A percentile compares a stretch with the other conserved stretches of the same genome.
Conservation (phyloP, 37 sponge, comb jelly and placozoan species). For the Geodia barretti region DNA sequence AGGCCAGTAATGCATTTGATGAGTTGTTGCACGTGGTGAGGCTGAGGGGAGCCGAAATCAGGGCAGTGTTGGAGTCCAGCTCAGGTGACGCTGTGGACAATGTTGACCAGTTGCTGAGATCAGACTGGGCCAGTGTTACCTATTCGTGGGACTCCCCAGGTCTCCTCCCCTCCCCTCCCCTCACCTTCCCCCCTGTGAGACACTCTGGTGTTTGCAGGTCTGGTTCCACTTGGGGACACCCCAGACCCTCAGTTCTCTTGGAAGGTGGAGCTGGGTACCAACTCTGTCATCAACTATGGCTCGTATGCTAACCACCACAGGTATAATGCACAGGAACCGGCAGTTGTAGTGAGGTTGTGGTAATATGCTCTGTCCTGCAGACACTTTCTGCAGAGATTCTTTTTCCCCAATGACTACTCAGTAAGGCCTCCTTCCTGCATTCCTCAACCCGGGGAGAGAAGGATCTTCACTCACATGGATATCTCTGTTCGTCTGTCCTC, state of each 20-base stretch:
- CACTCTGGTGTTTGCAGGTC: conserved; percentile 19
- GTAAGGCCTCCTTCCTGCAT: conserved; percentile 23
- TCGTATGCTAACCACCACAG: conserved; percentile 62
- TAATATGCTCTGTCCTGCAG: conserved; percentile 7
- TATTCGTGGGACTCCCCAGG: conserved; percentile 61
- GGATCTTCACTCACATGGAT: conserved; percentile 58
- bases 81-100: neutral
- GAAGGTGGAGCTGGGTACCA: conserved; percentile 41
- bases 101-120: conserved; percentile 10
- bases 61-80: conserved; percentile 25
- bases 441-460: conserved; percentile 61
- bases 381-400: conserved; percentile 45
- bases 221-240: conserved; percentile 42
- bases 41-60: neutral
- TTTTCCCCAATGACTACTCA: conserved; percentile 69
- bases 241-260: conserved; percentile 54
- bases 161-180: neutral
- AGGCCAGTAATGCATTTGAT: conserved; percentile 61
- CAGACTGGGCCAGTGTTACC: conserved; percentile 26
- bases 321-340: neutral
- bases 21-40: conserved; percentile 49
- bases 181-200: neutral
- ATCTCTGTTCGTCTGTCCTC: conserved; percentile 21
- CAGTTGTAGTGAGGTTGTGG: neutral
- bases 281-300: conserved; percentile 63